phyloP scores from a whole-genome alignment of 2,888 invertebrate species.

The Melipona bicolor region DNA sequence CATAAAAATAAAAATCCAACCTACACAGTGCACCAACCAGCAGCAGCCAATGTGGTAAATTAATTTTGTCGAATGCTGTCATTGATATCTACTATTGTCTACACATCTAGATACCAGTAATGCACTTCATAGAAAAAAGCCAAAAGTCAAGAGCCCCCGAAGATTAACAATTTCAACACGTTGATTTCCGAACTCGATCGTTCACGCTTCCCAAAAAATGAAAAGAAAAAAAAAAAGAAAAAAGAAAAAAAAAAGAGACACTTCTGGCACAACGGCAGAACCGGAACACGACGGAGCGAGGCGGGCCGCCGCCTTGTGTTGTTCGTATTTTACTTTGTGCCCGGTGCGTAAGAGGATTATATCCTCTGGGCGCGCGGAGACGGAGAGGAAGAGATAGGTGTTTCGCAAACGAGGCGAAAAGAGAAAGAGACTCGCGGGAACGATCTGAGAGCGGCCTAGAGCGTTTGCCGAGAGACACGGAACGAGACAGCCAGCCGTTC shows the following conservation, averaged over 20 bases:
- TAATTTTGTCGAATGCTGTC: no score
- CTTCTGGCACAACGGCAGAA: slow-evolving; percentile 47
- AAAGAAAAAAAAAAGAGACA: no score
- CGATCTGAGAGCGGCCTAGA: slow-evolving; percentile 26
- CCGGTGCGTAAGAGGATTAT: slow-evolving; percentile 83
- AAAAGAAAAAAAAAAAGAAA: no score
- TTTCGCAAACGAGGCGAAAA: not conserved
- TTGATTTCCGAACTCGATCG: not conserved
- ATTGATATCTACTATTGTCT: no score
- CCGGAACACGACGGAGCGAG: slow-evolving; percentile 46
- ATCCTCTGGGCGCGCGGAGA: slow-evolving; percentile 60
- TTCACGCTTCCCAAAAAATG: not conserved
- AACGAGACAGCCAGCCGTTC: not conserved
- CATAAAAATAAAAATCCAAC: no score
- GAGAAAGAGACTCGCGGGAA: slow-evolving; percentile 26
- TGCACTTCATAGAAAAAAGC: not conserved
- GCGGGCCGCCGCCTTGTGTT: slow-evolving; percentile 63
- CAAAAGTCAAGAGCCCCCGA: not conserved
- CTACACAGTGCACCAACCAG: no score
- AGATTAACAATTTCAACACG: not conserved
- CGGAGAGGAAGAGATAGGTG: slow-evolving; percentile 36
- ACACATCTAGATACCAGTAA: no score
- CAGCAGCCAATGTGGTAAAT: no score
- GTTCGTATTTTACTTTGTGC: slow-evolving; percentile 82
- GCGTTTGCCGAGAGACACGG: slow-evolving; percentile 13